Conservation (phyloP, 2,888 invertebrate species). For the Meiosimyza decipiens region DNA sequence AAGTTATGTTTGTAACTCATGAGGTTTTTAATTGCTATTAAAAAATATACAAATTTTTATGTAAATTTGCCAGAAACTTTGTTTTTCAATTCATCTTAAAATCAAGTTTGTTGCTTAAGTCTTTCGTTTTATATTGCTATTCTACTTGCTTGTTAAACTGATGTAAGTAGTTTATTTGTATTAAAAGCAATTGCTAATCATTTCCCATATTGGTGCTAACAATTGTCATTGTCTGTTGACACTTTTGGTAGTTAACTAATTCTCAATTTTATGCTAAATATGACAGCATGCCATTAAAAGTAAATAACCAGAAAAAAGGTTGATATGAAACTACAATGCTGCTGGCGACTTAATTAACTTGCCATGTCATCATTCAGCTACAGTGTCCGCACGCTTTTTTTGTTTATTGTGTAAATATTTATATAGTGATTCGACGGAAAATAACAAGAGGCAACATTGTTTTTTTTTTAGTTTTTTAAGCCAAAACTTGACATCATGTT, state of each 20-base stretch:
- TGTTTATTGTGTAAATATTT: constrained; percentile 17
- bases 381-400: not conserved
- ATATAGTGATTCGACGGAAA: constrained; percentile 13
- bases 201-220: not conserved
- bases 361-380: constrained; percentile 3
- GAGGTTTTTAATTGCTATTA: too few relatives aligned
- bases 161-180: not conserved
- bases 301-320: not conserved
- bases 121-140: too few relatives aligned
- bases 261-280: constrained; percentile 11
- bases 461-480: too few relatives aligned
- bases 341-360: not conserved
- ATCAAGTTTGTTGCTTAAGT: too few relatives aligned
- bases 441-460: constrained; percentile 12
- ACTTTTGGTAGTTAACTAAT: not conserved
- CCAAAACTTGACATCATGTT: too few relatives aligned
- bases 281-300: not conserved
- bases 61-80: too few relatives aligned
- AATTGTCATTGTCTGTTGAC: constrained; percentile 17
- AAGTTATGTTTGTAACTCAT: too few relatives aligned
- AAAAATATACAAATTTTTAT: too few relatives aligned
- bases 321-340: constrained; percentile 4
- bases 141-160: too few relatives aligned
- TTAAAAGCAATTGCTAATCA: constrained; percentile 1
- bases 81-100: too few relatives aligned